Conservation (phyloP, 2,888 invertebrate species). For the Poecilobothrus nobilitatus region DNA sequence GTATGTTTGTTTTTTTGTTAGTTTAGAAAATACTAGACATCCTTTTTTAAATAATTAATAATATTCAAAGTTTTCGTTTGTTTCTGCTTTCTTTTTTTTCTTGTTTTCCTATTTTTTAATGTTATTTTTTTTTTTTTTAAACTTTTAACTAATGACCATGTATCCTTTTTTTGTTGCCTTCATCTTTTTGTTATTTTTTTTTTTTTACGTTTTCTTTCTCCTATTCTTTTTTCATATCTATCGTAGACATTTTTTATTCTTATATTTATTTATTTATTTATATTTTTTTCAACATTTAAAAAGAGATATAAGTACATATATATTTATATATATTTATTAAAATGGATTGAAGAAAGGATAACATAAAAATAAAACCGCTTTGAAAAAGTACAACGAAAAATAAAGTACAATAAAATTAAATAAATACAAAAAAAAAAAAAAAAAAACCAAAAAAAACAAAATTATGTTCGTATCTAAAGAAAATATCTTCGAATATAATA, state of each 20-base stretch:
- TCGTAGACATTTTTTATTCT: not conserved
- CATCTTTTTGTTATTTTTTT: not conserved
- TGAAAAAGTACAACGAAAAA: not conserved
- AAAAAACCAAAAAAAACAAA: not conserved
- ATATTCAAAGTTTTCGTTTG: not conserved
- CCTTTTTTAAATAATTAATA: constrained; percentile 4
- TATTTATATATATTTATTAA: not conserved
- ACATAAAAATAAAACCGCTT: not conserved
- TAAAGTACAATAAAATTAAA: not conserved
- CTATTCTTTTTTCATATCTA: not conserved
- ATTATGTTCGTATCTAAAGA: not conserved
- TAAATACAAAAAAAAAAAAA: not conserved
- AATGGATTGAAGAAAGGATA: not conserved
- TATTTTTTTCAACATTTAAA: too few relatives aligned
- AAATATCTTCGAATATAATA: not conserved
- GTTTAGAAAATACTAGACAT: not conserved
- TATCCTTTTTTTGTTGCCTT: not conserved
- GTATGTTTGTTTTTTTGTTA: too few relatives aligned
- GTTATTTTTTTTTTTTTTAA: not conserved
- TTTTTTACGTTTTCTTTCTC: not conserved
- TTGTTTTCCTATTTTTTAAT: not conserved
- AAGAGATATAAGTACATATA: too few relatives aligned
- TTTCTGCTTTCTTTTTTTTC: not conserved
- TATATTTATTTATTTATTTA: too few relatives aligned
- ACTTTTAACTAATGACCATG: constrained; percentile 1